Base-by-base conservation (phyloP, 2,888 invertebrate species). In the Pristionchus mayeri region DNA sequence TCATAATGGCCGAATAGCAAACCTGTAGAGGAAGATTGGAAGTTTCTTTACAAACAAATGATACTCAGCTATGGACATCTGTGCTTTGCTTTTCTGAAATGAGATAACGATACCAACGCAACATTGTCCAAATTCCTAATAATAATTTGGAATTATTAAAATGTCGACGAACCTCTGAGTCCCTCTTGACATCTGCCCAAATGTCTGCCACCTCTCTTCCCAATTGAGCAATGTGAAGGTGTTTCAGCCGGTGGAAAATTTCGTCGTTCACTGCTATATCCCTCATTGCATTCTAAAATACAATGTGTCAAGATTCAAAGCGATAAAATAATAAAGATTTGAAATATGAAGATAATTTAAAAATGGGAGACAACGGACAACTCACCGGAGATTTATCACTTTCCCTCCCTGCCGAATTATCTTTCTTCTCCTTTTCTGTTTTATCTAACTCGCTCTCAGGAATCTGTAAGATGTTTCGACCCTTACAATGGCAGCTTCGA, bases 241-340 rank as follows among this genome's bases (percentile, higher is more conserved):
- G 81, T 34, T 89, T 89, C 11, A 89, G 79, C 24, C 88, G 85
- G 85, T 89, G 87, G 71, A 87, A 89, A 1, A 89, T 81, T 48
- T 91, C 90, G 60, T 90, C 91, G n/a, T 86, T 87, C 83, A 91
- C 67, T 60, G 86, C 78, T 63, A 91, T 84, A 48, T 91, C 90
- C 54, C 75, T 78, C 81, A 63, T 24, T 9, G 48, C 30, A 44
- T 82, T 48, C 81, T 82, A 27, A 63, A 48, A 30, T 34, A 1
- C n/a, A 40, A 57, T 57, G 6, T 30, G 27, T 57, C 21, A 11
- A n/a, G 11, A 18, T 24, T 57, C 21, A 6, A 6, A n/a, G n/a
- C n/a, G n/a, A n/a, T n/a, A n/a, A n/a, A n/a, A n/a, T n/a, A n/a
- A n/a, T n/a, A n/a, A n/a, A n/a, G n/a, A n/a, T n/a, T n/a, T n/a